Evolutionary conservation across 2,888 invertebrate genomes (phyloP).

Genomic region (Nebria brevicollis): DNA sequence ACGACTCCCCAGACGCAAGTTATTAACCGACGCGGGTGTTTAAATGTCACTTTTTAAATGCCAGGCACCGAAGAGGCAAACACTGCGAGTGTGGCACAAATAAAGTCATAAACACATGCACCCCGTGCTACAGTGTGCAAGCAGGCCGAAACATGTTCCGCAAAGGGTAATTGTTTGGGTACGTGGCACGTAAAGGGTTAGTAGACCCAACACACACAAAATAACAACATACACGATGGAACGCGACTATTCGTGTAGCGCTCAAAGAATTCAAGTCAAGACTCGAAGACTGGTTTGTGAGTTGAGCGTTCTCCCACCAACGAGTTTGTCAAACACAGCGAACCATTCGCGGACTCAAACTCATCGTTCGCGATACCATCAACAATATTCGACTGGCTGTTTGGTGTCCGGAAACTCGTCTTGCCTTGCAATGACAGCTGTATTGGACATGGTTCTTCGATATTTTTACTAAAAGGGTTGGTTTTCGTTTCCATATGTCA

Average conservation of each 20-base stretch:
- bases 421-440: conserved; percentile 6
- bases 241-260: conserved; percentile 15
- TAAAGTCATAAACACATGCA: conserved; percentile 16
- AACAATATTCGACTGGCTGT: not conserved
- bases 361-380: not conserved
- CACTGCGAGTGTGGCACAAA: not conserved
- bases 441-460: not conserved
- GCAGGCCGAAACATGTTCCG: conserved; percentile 6
- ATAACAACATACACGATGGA: not conserved
- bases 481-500: not conserved
- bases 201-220: conserved; percentile 4
- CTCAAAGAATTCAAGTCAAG: conserved; percentile 41
- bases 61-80: conserved; percentile 5
- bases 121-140: not conserved
- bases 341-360: not conserved
- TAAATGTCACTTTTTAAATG: conserved; percentile 28
- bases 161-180: conserved; percentile 16
- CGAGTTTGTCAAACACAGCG: conserved; percentile 18
- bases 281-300: conserved; percentile 31
- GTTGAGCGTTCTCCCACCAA: conserved; percentile 40
- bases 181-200: conserved; percentile 13
- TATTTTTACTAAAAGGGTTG: not conserved
- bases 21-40: not conserved
- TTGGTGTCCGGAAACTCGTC: conserved; percentile 16
- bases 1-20: not conserved